Percentiles rank a stretch among this genome's conserved stretches.
Evolutionary conservation across 2,888 invertebrate species (phyloP).

Genomic region (Perizoma affinitatum): DNA sequence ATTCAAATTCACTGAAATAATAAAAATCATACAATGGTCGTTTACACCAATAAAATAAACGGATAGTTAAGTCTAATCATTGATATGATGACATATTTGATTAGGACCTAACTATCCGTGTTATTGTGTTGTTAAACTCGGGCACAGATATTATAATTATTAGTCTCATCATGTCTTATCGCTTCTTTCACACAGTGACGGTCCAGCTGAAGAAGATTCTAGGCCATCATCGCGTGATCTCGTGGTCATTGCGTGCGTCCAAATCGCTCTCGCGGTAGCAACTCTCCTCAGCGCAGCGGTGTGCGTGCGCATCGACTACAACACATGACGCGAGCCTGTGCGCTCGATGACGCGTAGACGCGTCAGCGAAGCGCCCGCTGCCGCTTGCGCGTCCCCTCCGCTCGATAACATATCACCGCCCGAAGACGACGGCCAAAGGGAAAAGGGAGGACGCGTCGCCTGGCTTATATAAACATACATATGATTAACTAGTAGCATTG

Average conservation of each 20-base stretch:
- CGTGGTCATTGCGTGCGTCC: slow-evolving; percentile 78
- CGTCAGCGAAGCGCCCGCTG: slow-evolving; percentile 65
- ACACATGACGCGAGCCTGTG: slow-evolving; percentile 74
- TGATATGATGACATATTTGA: too few species aligned
- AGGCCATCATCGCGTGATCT: slow-evolving; percentile 70
- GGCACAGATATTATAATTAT: too few species aligned
- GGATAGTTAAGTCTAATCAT: too few species aligned
- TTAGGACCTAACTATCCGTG: too few species aligned
- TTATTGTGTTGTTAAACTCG: too few species aligned
- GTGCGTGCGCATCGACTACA: slow-evolving; percentile 82
- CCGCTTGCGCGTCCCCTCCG: slow-evolving; percentile 55
- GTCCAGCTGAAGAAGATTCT: slow-evolving; percentile 67
- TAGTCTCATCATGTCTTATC: too few species aligned
- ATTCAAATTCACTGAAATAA: too few species aligned
- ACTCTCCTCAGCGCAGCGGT: slow-evolving; percentile 80
- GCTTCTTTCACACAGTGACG: slow-evolving; percentile 57
- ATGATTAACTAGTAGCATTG: too few species aligned
- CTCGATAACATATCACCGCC: slow-evolving; percentile 56
- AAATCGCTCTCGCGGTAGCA: slow-evolving; percentile 76
- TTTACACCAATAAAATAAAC: too few species aligned
- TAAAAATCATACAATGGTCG: too few species aligned
- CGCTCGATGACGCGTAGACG: slow-evolving; percentile 68
- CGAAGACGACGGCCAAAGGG: slow-evolving; percentile 57
- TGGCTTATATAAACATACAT: slow-evolving; percentile 80
- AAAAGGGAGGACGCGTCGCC: slow-evolving; percentile 82